Conservation (phyloP, 2,888 invertebrate genomes). For the Lottia scabra region DNA sequence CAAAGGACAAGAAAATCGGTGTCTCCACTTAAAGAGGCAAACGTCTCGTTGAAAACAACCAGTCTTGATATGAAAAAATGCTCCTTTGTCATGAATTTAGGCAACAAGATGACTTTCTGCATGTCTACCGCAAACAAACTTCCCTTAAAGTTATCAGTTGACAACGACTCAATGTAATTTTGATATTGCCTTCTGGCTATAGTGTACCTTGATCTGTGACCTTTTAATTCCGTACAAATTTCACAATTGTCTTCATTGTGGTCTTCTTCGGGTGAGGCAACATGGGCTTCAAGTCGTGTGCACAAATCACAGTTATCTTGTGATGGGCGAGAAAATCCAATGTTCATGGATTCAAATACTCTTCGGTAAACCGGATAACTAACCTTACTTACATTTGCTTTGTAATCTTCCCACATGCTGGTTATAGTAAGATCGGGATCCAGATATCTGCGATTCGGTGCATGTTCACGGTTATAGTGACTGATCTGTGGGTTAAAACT, state of each 20-base stretch:
- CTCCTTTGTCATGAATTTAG: background rate
- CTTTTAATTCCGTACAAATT: no score
- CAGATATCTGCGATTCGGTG: background rate
- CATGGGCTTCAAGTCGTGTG: no score
- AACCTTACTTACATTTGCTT: no score
- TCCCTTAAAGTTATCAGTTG: no score
- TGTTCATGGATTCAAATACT: background rate
- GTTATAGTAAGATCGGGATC: background rate
- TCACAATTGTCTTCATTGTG: no score
- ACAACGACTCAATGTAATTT: no score
- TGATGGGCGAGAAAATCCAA: background rate
- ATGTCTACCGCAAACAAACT: background rate
- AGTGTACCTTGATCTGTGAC: no score
- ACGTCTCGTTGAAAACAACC: background rate
- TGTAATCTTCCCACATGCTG: background rate
- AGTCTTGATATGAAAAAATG: background rate
- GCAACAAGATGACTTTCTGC: background rate
- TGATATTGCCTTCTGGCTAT: no score
- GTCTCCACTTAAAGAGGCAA: background rate
- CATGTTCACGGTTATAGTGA: background rate
- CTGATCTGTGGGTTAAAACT: background rate
- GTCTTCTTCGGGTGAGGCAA: no score
- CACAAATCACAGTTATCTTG: background rate
- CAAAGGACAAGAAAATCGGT: accelerated
- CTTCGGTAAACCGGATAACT: background rate